Evolutionary conservation across 2,797 vertebrate species (phyloP), one percentile per base, ranked within the genome.

Genomic region (Chromobotia macracanthus): DNA sequence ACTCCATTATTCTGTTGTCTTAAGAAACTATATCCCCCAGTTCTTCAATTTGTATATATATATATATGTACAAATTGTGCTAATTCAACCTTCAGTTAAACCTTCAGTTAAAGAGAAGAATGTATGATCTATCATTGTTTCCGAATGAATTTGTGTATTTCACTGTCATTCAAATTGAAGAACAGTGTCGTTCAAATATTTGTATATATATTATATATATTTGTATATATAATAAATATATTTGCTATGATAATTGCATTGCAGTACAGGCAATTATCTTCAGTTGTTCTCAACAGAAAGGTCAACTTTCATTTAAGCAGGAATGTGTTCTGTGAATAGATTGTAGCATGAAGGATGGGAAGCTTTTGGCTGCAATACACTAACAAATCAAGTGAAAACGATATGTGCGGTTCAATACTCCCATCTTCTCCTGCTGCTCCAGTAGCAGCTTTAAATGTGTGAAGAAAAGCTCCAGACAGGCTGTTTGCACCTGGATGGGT

Each of bases 381-480:
- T 75, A 64, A 74, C 66, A 64, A 74, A 56, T 78, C 56, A 74
- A 73, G 55, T 64, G 81, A 70, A 79, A 79, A 75, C 19, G 53
- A 56, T 23, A 51, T 19, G 71, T 73, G 53, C 61, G 28, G 80
- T 48, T 82, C 63, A 23, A 74, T 79, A 73, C 61, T 73, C 48
- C 28, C 31, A 19, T 35, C 18, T 60, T 72, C 60, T 72, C 61
- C 23, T 61, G 80, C 71, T 53, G 55, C 61, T 67, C 1, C 44
- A 18, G 28, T 72, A 58, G 70, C 56, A 72, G 41, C 65, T 67
- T 77, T 78, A 63, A 77, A 82, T 48, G 71, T 7, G n/a, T 46
- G 46, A 67, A 56, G 51, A 61, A 67, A 38, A 12, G 23, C 51
- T 25, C 38, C 19, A 82, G 53, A 78, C 46, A 61, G 63, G 28